phyloP scores from a whole-genome alignment of 2,888 invertebrate genomes.

The Lasius fuliginosus region DNA sequence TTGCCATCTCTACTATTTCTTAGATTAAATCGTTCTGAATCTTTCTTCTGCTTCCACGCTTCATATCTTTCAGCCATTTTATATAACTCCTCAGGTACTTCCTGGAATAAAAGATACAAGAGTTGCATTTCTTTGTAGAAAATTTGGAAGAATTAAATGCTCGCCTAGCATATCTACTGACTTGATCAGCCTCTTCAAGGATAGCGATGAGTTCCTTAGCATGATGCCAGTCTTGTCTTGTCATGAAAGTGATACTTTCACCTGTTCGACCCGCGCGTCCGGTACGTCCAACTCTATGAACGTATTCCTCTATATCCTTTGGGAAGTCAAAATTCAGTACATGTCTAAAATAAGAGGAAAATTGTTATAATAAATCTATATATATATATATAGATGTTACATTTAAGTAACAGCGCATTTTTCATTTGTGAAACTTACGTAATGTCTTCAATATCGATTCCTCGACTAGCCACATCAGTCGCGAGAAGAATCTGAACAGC shows the following conservation, averaged over 20 bases:
- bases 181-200: slow-evolving; percentile 94
- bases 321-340: slow-evolving; percentile 98
- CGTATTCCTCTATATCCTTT: slow-evolving; percentile 97
- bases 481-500: slow-evolving; percentile 94
- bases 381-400: neutral
- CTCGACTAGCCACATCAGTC: slow-evolving; percentile 98
- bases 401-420: neutral
- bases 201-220: slow-evolving; percentile 94
- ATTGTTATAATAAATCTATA: neutral
- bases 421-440: slow-evolving; percentile 87
- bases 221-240: slow-evolving; percentile 93
- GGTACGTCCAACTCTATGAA: slow-evolving; percentile 98
- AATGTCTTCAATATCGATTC: slow-evolving; percentile 96
- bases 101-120: slow-evolving; percentile 85
- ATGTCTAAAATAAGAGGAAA: slow-evolving; percentile 87
- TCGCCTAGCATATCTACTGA: slow-evolving; percentile 72
- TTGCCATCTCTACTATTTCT: slow-evolving; percentile 41
- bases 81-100: slow-evolving; percentile 92
- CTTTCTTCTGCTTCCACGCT: slow-evolving; percentile 89
- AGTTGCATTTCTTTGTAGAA: neutral
- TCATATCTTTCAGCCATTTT: slow-evolving; percentile 92
- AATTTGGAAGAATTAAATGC: slow-evolving; percentile 24
- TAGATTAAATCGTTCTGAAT: slow-evolving; percentile 83
- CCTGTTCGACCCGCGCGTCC: slow-evolving; percentile 96
- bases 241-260: slow-evolving; percentile 93